Evolutionary conservation across 1,140 invertebrate genomes (phyloP).

Genomic region (Sycophaga agraensis): DNA sequence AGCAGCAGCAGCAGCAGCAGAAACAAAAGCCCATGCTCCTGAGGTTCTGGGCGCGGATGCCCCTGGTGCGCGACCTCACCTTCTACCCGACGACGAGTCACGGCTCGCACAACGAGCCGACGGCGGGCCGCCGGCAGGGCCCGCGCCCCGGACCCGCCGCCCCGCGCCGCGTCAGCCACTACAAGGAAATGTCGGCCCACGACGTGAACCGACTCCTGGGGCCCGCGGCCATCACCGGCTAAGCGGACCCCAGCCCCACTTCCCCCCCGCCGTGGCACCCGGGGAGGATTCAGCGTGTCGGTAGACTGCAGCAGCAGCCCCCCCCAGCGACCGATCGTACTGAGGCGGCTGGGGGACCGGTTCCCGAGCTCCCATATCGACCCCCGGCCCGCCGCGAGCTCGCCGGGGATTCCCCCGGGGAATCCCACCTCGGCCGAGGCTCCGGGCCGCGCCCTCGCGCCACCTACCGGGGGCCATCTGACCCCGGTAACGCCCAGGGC

Average conservation of each 20-base stretch:
- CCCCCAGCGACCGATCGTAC: too few relatives aligned
- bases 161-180: slow-evolving; percentile 19
- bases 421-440: too few relatives aligned
- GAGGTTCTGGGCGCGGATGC: slow-evolving; percentile 46
- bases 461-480: too few relatives aligned
- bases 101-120: slow-evolving; percentile 32
- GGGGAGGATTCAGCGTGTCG: neutral
- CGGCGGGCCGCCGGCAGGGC: slow-evolving; percentile 13
- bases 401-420: too few relatives aligned
- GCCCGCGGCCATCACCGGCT: slow-evolving; percentile 1
- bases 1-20: slow-evolving; percentile 26
- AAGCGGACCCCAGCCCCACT: too few relatives aligned
- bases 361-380: too few relatives aligned
- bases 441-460: too few relatives aligned
- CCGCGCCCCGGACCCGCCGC: slow-evolving; percentile 26
- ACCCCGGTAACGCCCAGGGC: too few relatives aligned
- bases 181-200: slow-evolving; percentile 28
- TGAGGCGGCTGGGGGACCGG: too few relatives aligned
- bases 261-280: too few relatives aligned
- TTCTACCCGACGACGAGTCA: slow-evolving; percentile 36
- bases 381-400: too few relatives aligned
- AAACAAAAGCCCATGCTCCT: slow-evolving; percentile 39
- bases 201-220: slow-evolving; percentile 28
- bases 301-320: too few relatives aligned
- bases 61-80: slow-evolving; percentile 40